These are phyloP conservation scores for Acanthornis magna DNA, from an alignment of 2,797 vertebrate species.

Conservation along the genomic window DNA sequence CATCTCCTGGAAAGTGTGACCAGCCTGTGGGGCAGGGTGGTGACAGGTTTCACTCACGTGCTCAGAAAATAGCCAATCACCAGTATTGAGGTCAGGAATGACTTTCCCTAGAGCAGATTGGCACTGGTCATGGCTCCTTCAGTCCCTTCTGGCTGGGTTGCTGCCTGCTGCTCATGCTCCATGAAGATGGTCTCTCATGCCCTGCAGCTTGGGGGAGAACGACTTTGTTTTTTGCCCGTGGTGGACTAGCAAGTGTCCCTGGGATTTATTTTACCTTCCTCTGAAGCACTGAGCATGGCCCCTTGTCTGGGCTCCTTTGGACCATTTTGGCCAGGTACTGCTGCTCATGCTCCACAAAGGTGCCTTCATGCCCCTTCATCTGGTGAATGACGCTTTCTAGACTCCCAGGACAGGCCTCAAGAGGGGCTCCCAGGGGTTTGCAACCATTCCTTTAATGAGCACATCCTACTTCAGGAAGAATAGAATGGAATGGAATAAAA, in stretches of 20 bases:
- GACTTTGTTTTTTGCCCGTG: no score
- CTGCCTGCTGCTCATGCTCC: background rate
- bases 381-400: background rate
- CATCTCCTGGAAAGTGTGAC: background rate
- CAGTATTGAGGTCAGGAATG: background rate
- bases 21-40: background rate
- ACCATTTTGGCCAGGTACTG: background rate
- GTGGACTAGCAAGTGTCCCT: background rate
- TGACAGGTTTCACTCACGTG: background rate
- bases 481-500: background rate
- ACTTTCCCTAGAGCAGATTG: background rate
- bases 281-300: background rate
- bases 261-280: background rate
- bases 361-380: background rate
- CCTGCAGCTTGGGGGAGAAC: background rate
- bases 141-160: background rate
- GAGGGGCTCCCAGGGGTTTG: background rate
- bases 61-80: background rate
- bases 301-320: background rate
- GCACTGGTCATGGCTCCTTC: background rate
- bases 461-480: background rate
- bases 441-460: background rate
- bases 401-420: background rate
- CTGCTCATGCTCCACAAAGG: background rate
- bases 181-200: background rate